Base-by-base conservation (phyloP, 2,797 vertebrate genomes). In the Poeciliopsis paucimaculata region DNA sequence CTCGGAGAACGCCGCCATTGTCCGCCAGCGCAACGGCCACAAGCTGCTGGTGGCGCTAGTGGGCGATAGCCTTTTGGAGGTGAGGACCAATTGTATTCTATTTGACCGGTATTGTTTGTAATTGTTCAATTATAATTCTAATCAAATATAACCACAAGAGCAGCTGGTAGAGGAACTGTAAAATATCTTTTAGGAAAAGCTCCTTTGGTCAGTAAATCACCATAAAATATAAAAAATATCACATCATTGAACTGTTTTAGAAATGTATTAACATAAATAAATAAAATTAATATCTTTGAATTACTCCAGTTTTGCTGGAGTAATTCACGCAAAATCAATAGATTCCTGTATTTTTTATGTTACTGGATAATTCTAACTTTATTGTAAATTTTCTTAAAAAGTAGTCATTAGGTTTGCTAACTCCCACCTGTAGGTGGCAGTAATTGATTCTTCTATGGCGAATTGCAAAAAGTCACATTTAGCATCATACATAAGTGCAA, bases 21-120 rank as follows among this genome's bases (percentile, higher is more conserved):
- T 99, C 83, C 97, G 98, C 45, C 97, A 99, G 83, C 96, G 97
- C 82, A 94, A 95, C 0, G 97, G 97, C 23, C 98, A 99, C 89
- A 95, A 96, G 87, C 91, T 99, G 34, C 95, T 99, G 23, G 97
- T 99, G 89, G 97, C 97, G 0, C 92, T 99, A 18, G 98, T 99
- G 5, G 98, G 98, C 34, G 98, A 99, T 94, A 99, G 98, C 89
- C 95, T 99, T 60, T 84, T 99, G 23, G 98, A 99, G 97, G 98
- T 99, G 75, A 95, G 95, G 51, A 43, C 10, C 26, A 4, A 43
- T 43, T 28, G n/a, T 66, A 3, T 12, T 39, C 12, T 5, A 11
- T 34, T 34, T 31, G 16, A 34, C 6, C 16, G 7, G 7, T 15
- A 8, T 10, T 8, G 49, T 64, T 13, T 73, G n/a, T 16, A 0